A percentile compares a stretch with the other conserved stretches of the same genome.
Conservation (phyloP, 2,113 vertebrate genomes). For the Ariopsis seemanni region DNA sequence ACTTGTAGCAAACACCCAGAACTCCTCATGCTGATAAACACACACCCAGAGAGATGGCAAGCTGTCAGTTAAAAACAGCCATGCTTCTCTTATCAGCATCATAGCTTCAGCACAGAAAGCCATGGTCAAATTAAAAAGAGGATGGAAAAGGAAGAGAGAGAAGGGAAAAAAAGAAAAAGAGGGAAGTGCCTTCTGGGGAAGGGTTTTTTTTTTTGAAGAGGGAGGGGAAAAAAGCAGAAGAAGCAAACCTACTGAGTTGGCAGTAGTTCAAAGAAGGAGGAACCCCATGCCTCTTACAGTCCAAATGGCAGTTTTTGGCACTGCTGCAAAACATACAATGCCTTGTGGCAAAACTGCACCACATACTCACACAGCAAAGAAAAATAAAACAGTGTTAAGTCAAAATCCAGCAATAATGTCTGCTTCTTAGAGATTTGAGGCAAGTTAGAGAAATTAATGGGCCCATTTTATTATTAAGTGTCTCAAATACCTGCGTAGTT, state of each 20-base stretch:
- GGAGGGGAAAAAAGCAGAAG: constrained; percentile 35
- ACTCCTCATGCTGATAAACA: constrained; percentile 21
- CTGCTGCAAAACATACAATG: constrained; percentile 77
- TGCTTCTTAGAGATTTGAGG: constrained; percentile 45
- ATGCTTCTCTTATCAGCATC: constrained; percentile 75
- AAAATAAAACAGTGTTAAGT: constrained; percentile 42
- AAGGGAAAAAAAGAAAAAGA: constrained; percentile 54
- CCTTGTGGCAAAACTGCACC: constrained; percentile 72
- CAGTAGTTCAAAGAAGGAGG: constrained; percentile 77
- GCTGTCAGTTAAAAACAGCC: constrained; percentile 70
- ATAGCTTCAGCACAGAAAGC: constrained; percentile 72
- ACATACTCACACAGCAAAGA: constrained; percentile 63
- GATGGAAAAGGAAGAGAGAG: constrained; percentile 19
- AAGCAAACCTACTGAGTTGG: constrained; percentile 73
- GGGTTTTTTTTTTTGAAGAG: constrained; percentile 66
- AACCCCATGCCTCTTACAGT: constrained; percentile 69
- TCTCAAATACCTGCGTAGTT: background rate
- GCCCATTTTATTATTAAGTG: background rate
- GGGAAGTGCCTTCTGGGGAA: constrained; percentile 72
- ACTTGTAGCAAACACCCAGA: background rate
- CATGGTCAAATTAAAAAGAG: constrained; percentile 64
- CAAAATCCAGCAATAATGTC: constrained; percentile 60
- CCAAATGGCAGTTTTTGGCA: constrained; percentile 78
- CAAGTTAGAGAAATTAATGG: constrained; percentile 54
- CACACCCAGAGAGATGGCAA: constrained; percentile 60